Evolutionary conservation across 1,140 invertebrate species (phyloP).

Genomic region (Drosophila ficusphila): DNA sequence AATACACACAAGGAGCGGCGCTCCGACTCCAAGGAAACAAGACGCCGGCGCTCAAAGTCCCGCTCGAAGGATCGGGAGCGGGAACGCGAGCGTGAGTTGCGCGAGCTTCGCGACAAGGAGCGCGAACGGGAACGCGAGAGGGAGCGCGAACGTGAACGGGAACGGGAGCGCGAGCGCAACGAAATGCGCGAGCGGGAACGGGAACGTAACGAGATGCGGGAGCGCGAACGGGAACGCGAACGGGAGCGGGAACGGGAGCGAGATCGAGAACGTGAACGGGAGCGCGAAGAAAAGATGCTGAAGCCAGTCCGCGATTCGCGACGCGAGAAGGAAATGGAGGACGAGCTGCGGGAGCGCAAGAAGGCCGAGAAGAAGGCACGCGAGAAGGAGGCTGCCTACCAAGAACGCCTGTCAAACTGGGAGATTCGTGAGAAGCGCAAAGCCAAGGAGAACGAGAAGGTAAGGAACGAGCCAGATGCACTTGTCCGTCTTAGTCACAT

Average conservation of each 20-base stretch:
- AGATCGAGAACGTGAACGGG: slow-evolving; percentile 81
- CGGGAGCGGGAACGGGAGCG: slow-evolving; percentile 83
- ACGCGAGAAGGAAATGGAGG: slow-evolving; percentile 94
- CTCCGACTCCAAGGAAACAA: slow-evolving; percentile 46
- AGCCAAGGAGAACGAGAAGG: slow-evolving; percentile 95
- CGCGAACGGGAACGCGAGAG: slow-evolving; percentile 77
- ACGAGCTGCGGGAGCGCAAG: slow-evolving; percentile 95
- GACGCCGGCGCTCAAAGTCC: slow-evolving; percentile 78
- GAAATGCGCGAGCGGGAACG: slow-evolving; percentile 85
- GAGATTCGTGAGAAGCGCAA: slow-evolving; percentile 96
- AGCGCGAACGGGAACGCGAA: slow-evolving; percentile 84
- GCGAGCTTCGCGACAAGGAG: slow-evolving; percentile 74
- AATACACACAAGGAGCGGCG: slow-evolving; percentile 77
- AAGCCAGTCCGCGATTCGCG: slow-evolving; percentile 87
- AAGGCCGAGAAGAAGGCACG: slow-evolving; percentile 94
- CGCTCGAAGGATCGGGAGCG: slow-evolving; percentile 84
- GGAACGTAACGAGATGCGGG: slow-evolving; percentile 83
- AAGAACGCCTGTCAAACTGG: slow-evolving; percentile 94
- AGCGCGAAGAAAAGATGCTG: slow-evolving; percentile 84
- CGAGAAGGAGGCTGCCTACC: slow-evolving; percentile 97
- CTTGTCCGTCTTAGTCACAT: not conserved
- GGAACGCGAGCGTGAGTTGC: slow-evolving; percentile 82
- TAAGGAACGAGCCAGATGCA: no score
- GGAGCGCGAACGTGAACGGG: slow-evolving; percentile 83
- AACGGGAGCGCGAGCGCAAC: slow-evolving; percentile 83